Percentiles rank a stretch among this genome's conserved stretches.
These are phyloP conservation scores for Malacoraja senta DNA, from an alignment of 2,797 vertebrate species.

Conservation along the genomic window DNA sequence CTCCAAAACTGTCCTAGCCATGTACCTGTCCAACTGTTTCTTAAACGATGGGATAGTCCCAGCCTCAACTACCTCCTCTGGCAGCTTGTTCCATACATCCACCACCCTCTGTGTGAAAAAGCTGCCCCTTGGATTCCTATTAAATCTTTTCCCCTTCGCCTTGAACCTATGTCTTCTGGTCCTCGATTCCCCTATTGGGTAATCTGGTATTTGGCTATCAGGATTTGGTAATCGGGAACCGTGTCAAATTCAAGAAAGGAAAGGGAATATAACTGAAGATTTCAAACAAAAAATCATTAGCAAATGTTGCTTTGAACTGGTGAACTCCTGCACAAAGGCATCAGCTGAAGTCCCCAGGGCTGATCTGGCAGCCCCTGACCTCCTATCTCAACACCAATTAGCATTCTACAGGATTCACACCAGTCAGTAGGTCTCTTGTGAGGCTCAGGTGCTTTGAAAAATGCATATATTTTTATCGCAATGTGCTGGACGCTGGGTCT, in stretches of 20 bases:
- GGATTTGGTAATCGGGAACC: too few relatives aligned
- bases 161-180: too few relatives aligned
- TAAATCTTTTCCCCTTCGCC: too few relatives aligned
- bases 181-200: neutral
- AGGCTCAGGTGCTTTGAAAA: neutral
- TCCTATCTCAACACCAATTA: neutral
- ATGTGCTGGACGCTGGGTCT: too few relatives aligned
- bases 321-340: neutral
- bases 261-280: constrained; percentile 1
- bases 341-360: neutral
- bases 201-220: neutral
- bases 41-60: too few relatives aligned
- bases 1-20: too few relatives aligned
- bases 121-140: too few relatives aligned
- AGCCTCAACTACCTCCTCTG: too few relatives aligned
- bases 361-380: neutral
- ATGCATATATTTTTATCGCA: neutral
- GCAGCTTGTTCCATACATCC: too few relatives aligned
- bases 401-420: neutral
- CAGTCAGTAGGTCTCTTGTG: neutral
- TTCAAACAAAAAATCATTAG: neutral
- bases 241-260: neutral
- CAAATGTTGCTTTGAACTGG: constrained; percentile 6
- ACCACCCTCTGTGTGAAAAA: too few relatives aligned
- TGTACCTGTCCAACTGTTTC: too few relatives aligned